Evolutionary conservation across 2,888 invertebrate genomes (phyloP).

Genomic region (Spilosoma lubricipeda): DNA sequence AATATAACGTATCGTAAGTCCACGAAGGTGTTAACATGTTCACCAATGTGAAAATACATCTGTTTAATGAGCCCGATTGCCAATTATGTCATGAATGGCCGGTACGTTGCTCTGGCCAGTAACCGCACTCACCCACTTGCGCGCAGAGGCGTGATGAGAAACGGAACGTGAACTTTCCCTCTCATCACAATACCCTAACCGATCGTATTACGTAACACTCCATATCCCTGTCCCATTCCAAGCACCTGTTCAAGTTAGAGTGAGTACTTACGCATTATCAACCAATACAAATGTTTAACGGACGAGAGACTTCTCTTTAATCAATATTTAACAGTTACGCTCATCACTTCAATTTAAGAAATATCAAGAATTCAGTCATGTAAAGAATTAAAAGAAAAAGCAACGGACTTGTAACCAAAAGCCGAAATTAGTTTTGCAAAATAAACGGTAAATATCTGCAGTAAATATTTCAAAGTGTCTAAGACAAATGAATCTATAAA

Average conservation of each 20-base stretch:
- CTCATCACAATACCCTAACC: constrained; percentile 79
- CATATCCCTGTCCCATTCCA: constrained; percentile 61
- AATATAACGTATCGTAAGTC: constrained; percentile 31
- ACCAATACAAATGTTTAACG: constrained; percentile 28
- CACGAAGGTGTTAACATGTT: constrained; percentile 64
- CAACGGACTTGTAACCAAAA: constrained; percentile 27
- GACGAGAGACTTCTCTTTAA: constrained; percentile 26
- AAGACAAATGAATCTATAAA: constrained; percentile 86
- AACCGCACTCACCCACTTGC: constrained; percentile 84
- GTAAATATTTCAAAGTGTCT: constrained; percentile 75
- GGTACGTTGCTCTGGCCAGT: constrained; percentile 81
- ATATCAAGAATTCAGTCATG: constrained; percentile 8
- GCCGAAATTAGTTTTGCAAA: constrained; percentile 41
- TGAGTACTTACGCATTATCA: constrained; percentile 41
- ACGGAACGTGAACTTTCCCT: constrained; percentile 84
- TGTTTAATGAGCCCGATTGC: constrained; percentile 80
- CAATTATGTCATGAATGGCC: constrained; percentile 83
- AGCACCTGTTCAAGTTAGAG: constrained; percentile 50
- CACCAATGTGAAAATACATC: constrained; percentile 68
- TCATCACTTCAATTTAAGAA: constrained; percentile 5
- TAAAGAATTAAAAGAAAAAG: constrained; percentile 25
- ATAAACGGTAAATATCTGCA: constrained; percentile 54
- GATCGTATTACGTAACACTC: constrained; percentile 64
- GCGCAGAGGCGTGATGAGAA: constrained; percentile 81
- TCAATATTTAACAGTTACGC: constrained; percentile 1